A percentile compares a stretch with the other conserved stretches of the same genome.
Evolutionary conservation across 2,113 vertebrate species (phyloP).

Genomic region (Actinemys pallida): DNA sequence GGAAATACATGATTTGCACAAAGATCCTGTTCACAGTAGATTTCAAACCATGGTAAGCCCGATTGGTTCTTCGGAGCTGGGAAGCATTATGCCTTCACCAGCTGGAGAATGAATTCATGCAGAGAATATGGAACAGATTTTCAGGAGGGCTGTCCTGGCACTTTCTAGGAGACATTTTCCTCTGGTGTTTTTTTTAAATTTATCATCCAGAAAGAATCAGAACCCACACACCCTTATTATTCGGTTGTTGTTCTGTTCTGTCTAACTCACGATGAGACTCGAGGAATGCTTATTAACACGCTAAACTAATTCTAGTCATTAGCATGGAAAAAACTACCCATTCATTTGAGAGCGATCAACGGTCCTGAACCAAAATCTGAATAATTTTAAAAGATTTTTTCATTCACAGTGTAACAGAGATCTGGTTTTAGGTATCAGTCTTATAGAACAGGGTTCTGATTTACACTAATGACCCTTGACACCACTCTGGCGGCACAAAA

Average conservation of each 20-base stretch:
- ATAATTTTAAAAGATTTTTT: background rate
- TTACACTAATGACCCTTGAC: background rate
- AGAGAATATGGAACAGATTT: background rate
- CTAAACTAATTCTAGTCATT: background rate
- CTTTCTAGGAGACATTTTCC: background rate
- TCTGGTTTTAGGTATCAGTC: background rate
- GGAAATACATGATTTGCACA: background rate
- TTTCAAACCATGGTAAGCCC: background rate
- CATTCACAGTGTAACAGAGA: background rate
- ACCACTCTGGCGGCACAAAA: background rate
- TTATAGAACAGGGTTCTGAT: background rate
- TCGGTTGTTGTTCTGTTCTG: background rate
- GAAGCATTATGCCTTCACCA: background rate
- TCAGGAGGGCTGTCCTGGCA: rapidly evolving
- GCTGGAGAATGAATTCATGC: rapidly evolving
- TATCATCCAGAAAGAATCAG: background rate
- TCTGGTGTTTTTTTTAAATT: background rate
- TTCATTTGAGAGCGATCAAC: background rate
- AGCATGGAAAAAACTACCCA: background rate
- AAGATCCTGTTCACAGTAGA: background rate
- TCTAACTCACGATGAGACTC: background rate
- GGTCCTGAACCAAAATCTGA: background rate
- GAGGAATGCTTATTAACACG: background rate
- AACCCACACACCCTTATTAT: conserved; percentile 11
- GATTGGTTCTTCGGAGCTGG: background rate